These are phyloP conservation scores for Euclidia mi DNA, from an alignment of 2,888 invertebrate genomes.

Conservation along the genomic window DNA sequence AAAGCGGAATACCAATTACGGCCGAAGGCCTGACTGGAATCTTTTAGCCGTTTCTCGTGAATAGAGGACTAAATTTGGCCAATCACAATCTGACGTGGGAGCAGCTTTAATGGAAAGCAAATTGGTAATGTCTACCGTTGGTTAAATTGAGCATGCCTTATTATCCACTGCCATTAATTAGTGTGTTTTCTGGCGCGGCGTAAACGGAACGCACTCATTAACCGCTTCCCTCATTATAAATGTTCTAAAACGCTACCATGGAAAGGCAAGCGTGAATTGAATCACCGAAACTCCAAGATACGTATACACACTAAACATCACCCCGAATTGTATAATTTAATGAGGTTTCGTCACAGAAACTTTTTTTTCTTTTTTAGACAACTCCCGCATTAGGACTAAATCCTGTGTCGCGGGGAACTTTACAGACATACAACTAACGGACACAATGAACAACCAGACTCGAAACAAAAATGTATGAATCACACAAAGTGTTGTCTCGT, in stretches of 20 bases:
- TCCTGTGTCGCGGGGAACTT: too few relatives aligned
- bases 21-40: constrained; percentile 29
- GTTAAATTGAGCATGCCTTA: constrained; percentile 62
- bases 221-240: constrained; percentile 53
- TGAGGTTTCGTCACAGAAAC: constrained; percentile 45
- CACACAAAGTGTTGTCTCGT: too few relatives aligned
- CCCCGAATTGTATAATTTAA: constrained; percentile 48
- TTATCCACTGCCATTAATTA: constrained; percentile 68
- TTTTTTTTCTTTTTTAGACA: too few relatives aligned
- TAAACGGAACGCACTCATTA: constrained; percentile 66
- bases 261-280: constrained; percentile 43
- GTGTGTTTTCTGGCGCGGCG: constrained; percentile 57
- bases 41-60: constrained; percentile 39
- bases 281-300: constrained; percentile 15
- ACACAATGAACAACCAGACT: too few relatives aligned
- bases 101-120: constrained; percentile 58
- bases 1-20: constrained; percentile 32
- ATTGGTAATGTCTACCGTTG: constrained; percentile 55
- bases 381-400: too few relatives aligned
- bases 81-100: constrained; percentile 48
- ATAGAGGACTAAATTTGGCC: constrained; percentile 50
- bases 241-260: constrained; percentile 42
- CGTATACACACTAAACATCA: constrained; percentile 35
- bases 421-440: too few relatives aligned
- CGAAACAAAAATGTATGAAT: too few relatives aligned